Percentiles rank a stretch among this genome's conserved stretches.
These are phyloP conservation scores for Anguilla anguilla DNA, from an alignment of 2,797 vertebrate species.

Conservation along the genomic window DNA sequence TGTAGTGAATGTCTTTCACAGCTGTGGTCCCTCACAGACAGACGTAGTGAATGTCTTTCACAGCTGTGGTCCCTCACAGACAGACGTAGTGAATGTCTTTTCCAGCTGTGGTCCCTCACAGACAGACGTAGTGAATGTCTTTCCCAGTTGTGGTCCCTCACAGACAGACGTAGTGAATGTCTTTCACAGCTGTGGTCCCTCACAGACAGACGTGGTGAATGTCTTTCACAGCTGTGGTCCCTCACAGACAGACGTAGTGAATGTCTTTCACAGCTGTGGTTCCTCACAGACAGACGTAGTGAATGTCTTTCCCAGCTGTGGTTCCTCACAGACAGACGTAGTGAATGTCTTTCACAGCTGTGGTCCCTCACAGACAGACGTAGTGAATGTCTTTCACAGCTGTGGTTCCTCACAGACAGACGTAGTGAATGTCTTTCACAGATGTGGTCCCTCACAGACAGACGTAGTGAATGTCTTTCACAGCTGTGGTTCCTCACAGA, in stretches of 20 bases:
- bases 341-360: too few relatives aligned
- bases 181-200: background rate
- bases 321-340: too few relatives aligned
- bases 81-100: slow-evolving; percentile 25
- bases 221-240: background rate
- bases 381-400: too few relatives aligned
- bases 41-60: too few relatives aligned
- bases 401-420: background rate
- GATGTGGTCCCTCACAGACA: slow-evolving; percentile 7
- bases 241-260: slow-evolving; percentile 7
- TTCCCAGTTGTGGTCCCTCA: too few relatives aligned
- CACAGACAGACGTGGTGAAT: too few relatives aligned
- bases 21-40: background rate
- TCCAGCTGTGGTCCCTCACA: background rate
- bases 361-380: background rate
- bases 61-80: background rate
- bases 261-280: slow-evolving; percentile 17
- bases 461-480: too few relatives aligned
- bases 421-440: slow-evolving; percentile 27
- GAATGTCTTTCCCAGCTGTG: too few relatives aligned
- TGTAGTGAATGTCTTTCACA: too few relatives aligned
- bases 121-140: too few relatives aligned
- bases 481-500: too few relatives aligned
- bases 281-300: slow-evolving; percentile 20
- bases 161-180: too few relatives aligned